Evolutionary conservation across 2,797 vertebrate species (phyloP), one percentile per base, ranked within the genome.

Genomic region (Fratercula arctica): DNA sequence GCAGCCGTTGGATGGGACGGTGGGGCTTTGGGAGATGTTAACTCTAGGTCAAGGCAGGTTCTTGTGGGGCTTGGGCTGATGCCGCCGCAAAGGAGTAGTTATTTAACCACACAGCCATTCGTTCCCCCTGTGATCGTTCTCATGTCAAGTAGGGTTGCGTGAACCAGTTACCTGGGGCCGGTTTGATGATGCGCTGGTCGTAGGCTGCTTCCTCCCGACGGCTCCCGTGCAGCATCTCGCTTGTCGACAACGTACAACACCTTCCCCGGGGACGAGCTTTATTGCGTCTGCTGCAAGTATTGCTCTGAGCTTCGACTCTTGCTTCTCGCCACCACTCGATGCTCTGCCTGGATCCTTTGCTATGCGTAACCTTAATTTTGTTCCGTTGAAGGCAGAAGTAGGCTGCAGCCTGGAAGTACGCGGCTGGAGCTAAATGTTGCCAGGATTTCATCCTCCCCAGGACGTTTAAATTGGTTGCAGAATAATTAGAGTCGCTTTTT

Each of bases 231-330:
- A 37, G 53, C 67, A 7, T 86, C 84, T 88, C 13, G 1, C 86
- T 90, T 35, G 76, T 76, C 78, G 87, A 57, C 87, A 76, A 7
- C 4, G 13, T 85, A 20, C 25, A 57, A 50, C 93, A 74, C 82
- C 74, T 87, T 95, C 91, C 91, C 81, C 56, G 35, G 85, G 87
- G 89, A 83, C 16, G 24, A 63, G 78, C 48, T 82, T 70, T 76
- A 35, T 87, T 80, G 78, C 14, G 5, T 63, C 87, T 85, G 73
- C 94, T 86, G 21, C 75, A 37, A 37, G 64, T 11, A 33, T 66
- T 50, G 61, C 87, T 83, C 57, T 28, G 64, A 92, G 93, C 91
- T 82, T 33, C 19, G 54, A 4, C 69, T 83, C 79, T 46, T 85
- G 86, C 46, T 89, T 41, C 89, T 90, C 14, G 3, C 48, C 70